These are phyloP conservation scores for Cheilosia grossa DNA, from an alignment of 2,888 invertebrate species.

Conservation along the genomic window DNA sequence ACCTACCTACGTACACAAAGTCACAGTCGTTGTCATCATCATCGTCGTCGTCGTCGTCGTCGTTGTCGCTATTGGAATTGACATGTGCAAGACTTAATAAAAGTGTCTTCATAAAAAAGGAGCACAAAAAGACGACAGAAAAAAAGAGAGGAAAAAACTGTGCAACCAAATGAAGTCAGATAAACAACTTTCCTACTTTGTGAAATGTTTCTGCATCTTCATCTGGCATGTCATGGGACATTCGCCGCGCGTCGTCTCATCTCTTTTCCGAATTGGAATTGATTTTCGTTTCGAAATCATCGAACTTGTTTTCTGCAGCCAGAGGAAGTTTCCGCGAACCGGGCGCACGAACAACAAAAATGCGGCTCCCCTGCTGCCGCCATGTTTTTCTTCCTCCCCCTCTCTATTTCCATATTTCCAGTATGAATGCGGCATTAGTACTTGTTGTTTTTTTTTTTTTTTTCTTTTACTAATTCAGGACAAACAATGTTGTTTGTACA, in stretches of 20 bases:
- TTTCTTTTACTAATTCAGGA: constrained; percentile 28
- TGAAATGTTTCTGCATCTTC: constrained; percentile 54
- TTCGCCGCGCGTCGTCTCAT: constrained; percentile 18
- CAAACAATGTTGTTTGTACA: constrained; percentile 53
- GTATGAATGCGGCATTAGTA: constrained; percentile 53
- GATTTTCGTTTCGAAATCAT: constrained; percentile 68
- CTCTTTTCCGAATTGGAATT: constrained; percentile 53
- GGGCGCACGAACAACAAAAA: background rate
- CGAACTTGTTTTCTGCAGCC: constrained; percentile 49
- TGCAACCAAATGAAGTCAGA: constrained; percentile 65
- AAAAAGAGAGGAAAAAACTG: background rate
- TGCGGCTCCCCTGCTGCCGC: too few species aligned
- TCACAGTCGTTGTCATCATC: constrained; percentile 22
- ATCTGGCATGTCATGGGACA: constrained; percentile 37
- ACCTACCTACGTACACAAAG: background rate
- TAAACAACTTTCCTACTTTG: constrained; percentile 69
- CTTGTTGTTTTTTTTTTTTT: constrained; percentile 10
- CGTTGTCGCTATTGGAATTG: constrained; percentile 65
- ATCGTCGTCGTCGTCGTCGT: constrained; percentile 17
- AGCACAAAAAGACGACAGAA: constrained; percentile 10
- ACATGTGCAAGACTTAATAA: constrained; percentile 75
- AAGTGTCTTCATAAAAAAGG: constrained; percentile 61
- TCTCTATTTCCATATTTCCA: constrained; percentile 24
- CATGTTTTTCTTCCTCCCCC: background rate
- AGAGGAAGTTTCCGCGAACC: constrained; percentile 49